phyloP scores from a whole-genome alignment of 30 jellyfish, hydroid and myxozoan genomes.

The Aurelia coerulea region DNA sequence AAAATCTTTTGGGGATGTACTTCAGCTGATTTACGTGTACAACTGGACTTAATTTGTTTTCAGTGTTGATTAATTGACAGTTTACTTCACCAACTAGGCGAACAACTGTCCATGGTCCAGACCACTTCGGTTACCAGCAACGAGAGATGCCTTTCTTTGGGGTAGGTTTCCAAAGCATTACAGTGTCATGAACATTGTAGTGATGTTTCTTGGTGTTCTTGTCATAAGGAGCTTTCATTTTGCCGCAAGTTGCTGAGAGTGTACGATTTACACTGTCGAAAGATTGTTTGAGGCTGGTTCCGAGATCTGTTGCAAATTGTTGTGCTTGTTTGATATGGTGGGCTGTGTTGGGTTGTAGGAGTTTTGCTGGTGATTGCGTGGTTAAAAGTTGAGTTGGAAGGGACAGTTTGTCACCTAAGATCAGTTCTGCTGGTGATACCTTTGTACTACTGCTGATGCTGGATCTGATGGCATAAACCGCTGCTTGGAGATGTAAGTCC shows the following conservation, averaged over 20 bases:
- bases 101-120: slow-evolving; percentile 36
- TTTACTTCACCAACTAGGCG: slow-evolving; percentile 16
- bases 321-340: slow-evolving; percentile 11
- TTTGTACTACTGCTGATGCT: slow-evolving; percentile 25
- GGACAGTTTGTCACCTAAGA: slow-evolving; percentile 33
- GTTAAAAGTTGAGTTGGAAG: slow-evolving; percentile 32
- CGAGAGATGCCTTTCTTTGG: slow-evolving; percentile 34
- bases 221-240: slow-evolving; percentile 18
- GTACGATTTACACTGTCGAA: slow-evolving; percentile 3
- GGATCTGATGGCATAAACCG: slow-evolving; percentile 17
- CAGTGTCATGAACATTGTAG: slow-evolving; percentile 37
- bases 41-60: not conserved
- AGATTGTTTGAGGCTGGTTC: slow-evolving; percentile 8
- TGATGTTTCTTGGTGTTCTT: slow-evolving; percentile 21
- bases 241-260: slow-evolving; percentile 14
- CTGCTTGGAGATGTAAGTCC: slow-evolving; percentile 18
- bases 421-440: too few species aligned
- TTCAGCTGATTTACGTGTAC: slow-evolving; percentile 16
- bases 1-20: not conserved
- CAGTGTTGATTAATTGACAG: not conserved
- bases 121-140: slow-evolving; percentile 49
- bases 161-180: slow-evolving; percentile 29
- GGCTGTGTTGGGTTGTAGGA: not conserved
- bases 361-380: not conserved
- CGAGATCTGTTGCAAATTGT: slow-evolving; percentile 20